These are phyloP conservation scores for Aselliscus stoliczkanus DNA, from an alignment of 2,797 vertebrate genomes.

Conservation along the genomic window DNA sequence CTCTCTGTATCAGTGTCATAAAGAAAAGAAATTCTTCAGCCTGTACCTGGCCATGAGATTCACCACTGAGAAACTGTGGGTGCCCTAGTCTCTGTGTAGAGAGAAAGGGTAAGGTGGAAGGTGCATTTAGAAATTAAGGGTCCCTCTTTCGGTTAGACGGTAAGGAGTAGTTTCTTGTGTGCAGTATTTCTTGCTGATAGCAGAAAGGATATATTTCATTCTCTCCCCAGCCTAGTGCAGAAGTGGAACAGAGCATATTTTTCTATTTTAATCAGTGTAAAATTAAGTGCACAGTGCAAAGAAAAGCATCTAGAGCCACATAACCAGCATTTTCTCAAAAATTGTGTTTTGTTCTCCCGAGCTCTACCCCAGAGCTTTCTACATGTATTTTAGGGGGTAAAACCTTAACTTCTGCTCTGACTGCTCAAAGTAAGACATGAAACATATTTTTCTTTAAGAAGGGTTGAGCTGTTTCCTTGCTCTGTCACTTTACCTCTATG, in stretches of 20 bases:
- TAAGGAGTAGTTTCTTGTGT: constrained; percentile 7
- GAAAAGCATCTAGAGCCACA: background rate
- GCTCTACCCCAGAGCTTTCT: background rate
- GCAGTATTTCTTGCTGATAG: background rate
- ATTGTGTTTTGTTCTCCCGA: background rate
- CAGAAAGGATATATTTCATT: background rate
- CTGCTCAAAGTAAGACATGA: background rate
- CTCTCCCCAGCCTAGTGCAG: background rate
- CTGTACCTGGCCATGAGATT: background rate
- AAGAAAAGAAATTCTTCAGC: background rate
- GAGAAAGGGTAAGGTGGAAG: background rate
- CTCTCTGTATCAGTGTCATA: background rate
- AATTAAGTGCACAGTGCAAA: background rate
- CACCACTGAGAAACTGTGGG: background rate
- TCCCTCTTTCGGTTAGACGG: background rate
- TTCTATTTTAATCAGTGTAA: constrained; percentile 19
- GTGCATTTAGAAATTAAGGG: background rate
- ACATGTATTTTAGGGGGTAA: background rate
- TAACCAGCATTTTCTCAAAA: constrained; percentile 29
- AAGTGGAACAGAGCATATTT: constrained; percentile 19
- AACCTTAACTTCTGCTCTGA: background rate
- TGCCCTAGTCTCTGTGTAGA: background rate
- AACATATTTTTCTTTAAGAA: background rate
- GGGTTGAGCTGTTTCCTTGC: background rate
- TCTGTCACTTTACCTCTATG: background rate